Conservation (phyloP, 1,140 invertebrate species). For the Eurosta solidaginis region DNA sequence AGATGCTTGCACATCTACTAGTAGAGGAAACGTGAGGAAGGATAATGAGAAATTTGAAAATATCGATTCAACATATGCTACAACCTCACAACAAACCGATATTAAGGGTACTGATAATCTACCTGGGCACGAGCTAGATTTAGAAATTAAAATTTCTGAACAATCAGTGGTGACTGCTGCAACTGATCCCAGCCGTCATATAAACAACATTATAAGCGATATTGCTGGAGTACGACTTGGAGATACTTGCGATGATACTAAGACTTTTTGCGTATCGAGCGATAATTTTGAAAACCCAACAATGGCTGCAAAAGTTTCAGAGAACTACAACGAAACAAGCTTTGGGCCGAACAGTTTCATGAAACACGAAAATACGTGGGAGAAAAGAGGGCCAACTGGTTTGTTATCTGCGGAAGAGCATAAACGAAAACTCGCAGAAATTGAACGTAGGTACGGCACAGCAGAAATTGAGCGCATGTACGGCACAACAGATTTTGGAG, state of each 20-base stretch:
- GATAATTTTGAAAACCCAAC: neutral
- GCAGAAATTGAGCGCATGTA: neutral
- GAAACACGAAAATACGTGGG: neutral
- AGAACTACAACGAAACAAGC: neutral
- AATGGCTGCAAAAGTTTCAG: neutral
- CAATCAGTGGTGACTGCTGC: no score
- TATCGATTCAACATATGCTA: no score
- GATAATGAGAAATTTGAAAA: no score
- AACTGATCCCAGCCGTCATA: no score
- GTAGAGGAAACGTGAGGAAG: no score
- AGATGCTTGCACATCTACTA: no score
- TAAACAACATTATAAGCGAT: neutral
- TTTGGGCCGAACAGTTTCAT: neutral
- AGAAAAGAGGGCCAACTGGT: neutral
- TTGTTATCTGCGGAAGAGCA: neutral
- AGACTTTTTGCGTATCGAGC: neutral
- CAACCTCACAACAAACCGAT: no score
- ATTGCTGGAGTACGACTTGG: neutral
- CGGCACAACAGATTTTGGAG: neutral
- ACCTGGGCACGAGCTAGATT: no score
- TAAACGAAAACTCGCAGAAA: neutral
- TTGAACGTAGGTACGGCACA: neutral
- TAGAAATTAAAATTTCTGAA: no score
- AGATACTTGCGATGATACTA: neutral
- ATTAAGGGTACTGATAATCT: no score